Base-by-base conservation (phyloP, 2,113 vertebrate species). In the Vireo altiloquus region DNA sequence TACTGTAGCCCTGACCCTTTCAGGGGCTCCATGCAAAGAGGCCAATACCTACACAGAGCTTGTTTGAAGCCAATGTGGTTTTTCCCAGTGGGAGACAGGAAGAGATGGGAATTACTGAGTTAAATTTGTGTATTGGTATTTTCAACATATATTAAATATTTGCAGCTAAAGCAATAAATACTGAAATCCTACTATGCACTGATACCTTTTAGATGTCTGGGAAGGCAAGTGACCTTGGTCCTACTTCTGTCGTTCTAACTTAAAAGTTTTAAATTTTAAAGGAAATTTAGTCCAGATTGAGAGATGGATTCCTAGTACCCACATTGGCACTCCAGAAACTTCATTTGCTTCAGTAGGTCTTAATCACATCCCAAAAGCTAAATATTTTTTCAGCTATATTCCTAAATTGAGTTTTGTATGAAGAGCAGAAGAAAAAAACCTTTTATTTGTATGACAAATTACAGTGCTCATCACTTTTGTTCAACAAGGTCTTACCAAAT, bases 131-230 rank as follows among this genome's bases (percentile, higher is more conserved):
- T 95, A 93, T 96, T 88, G 88, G 70, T 90, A 93, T 79, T 93
- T 93, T 93, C 77, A 89, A 90, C 66, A 76, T 82, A 87, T 83
- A 95, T 94, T 78, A 94, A 95, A 94, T 64, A 84, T 76, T 87
- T 94, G 69, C 77, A 89, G 90, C 81, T 96, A 95, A 85, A 96
- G 75, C 66, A 96, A 95, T 94, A 95, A 96, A 96, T 84, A 96
- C 44, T 71, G 82, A 93, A 89, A 95, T 93, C 53, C 84, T 82
- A 61, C 66, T 82, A 72, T 1, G 15, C 85, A 69, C 31, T 93
- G 61, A 87, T 92, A 85, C 31, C 19, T 94, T 85, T 96, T 65
- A 88, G 88, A 75, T 94, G 90, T 93, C 82, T 40, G 53, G 78
- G 65, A 94, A 90, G 61, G 44, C 74, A 80, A 88, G 66, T 86